phyloP scores from a whole-genome alignment of 37 sponge, comb jelly and placozoan genomes.

The Lycopodina hypogea region DNA sequence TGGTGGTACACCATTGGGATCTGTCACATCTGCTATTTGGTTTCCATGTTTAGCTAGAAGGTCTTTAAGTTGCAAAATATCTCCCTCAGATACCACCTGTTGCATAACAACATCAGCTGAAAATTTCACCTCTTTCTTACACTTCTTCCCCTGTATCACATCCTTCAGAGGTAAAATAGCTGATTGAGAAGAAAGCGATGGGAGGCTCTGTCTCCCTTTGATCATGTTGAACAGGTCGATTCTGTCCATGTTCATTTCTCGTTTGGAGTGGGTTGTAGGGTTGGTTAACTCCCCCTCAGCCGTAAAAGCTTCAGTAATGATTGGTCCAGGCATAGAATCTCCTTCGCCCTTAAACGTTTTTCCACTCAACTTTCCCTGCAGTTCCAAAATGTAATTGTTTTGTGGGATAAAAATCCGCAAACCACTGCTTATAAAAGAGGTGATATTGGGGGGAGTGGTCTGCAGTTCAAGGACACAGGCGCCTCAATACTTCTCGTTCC shows the following conservation, averaged over 20 bases:
- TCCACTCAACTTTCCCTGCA: too few relatives aligned
- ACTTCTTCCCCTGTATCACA: slow-evolving; percentile 6
- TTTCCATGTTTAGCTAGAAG: slow-evolving; percentile 44
- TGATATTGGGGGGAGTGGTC: too few relatives aligned
- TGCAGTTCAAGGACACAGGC: too few relatives aligned
- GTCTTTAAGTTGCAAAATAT: slow-evolving; percentile 50
- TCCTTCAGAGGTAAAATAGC: not conserved
- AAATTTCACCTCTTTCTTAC: slow-evolving; percentile 56
- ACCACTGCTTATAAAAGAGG: too few relatives aligned
- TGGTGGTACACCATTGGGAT: slow-evolving; percentile 62
- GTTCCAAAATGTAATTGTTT: too few relatives aligned
- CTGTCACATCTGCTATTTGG: slow-evolving; percentile 31
- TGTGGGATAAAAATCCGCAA: too few relatives aligned
- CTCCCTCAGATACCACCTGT: slow-evolving; percentile 62
- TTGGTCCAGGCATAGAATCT: too few relatives aligned
- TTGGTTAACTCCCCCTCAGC: too few relatives aligned
- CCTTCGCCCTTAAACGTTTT: too few relatives aligned
- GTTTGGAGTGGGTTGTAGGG: too few relatives aligned
- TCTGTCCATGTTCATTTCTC: slow-evolving; percentile 19
- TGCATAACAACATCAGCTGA: slow-evolving; percentile 50
- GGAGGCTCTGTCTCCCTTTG: slow-evolving; percentile 22
- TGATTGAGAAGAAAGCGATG: slow-evolving; percentile 6
- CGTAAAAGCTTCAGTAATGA: too few relatives aligned
- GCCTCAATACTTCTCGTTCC: too few relatives aligned
- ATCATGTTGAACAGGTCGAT: not conserved